These are phyloP conservation scores for Trinorchestia longiramus DNA, from an alignment of 1,140 invertebrate species.

Conservation along the genomic window DNA sequence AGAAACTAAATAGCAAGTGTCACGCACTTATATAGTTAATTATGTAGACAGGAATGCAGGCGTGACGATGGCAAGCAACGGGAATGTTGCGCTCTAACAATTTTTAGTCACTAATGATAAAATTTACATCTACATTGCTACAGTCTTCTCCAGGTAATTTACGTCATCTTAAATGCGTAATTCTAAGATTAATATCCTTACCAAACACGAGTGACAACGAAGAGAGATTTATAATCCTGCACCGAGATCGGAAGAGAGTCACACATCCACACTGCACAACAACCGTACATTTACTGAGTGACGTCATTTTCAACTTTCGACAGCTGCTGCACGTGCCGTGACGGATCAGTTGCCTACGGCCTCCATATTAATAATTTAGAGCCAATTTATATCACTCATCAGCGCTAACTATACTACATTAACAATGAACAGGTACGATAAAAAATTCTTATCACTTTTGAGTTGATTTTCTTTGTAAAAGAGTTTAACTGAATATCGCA, in stretches of 20 bases:
- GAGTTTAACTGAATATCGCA: background rate
- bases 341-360: background rate
- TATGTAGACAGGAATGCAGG: background rate
- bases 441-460: background rate
- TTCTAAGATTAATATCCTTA: background rate
- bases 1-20: too few species aligned
- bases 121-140: background rate
- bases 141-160: background rate
- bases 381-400: background rate
- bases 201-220: background rate
- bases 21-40: background rate
- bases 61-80: too few species aligned
- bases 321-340: constrained; percentile 50
- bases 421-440: background rate
- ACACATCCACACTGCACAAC: constrained; percentile 22
- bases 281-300: constrained; percentile 16
- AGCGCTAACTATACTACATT: too few species aligned
- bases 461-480: background rate
- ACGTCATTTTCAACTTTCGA: constrained; percentile 54
- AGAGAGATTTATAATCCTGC: background rate
- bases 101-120: background rate
- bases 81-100: constrained; percentile 1
- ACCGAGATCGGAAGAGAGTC: background rate
- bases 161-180: background rate
- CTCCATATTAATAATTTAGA: background rate